Conservation (phyloP, 2,797 vertebrate species). For the Phataginus tricuspis region DNA sequence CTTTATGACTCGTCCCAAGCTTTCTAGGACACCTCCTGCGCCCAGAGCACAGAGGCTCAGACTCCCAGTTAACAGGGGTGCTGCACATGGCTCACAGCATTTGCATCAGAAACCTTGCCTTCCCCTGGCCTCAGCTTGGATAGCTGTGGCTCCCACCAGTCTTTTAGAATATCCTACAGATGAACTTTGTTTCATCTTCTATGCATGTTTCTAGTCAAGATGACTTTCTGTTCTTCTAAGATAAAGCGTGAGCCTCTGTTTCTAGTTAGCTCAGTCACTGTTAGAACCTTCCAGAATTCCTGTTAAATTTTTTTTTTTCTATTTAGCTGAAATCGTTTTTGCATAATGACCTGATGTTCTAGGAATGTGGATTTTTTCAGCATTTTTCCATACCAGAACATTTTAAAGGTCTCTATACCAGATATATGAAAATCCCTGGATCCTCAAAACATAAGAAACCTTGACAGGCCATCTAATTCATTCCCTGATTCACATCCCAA, state of each 20-base stretch:
- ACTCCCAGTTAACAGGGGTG: neutral
- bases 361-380: neutral
- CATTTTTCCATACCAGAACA: neutral
- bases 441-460: slow-evolving; percentile 36
- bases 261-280: slow-evolving; percentile 12
- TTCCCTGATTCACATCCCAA: neutral
- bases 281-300: neutral
- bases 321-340: slow-evolving; percentile 22
- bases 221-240: slow-evolving; percentile 26
- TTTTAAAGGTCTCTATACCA: neutral
- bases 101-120: neutral
- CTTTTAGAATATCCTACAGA: neutral
- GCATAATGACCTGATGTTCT: slow-evolving; percentile 12
- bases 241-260: neutral
- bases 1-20: neutral
- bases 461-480: neutral
- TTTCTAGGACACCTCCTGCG: neutral
- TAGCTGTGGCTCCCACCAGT: neutral
- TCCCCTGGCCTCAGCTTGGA: neutral
- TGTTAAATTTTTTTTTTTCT: slow-evolving; percentile 35
- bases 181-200: neutral
- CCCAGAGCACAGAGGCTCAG: neutral
- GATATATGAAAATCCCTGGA: slow-evolving; percentile 26
- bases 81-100: too few relatives aligned
- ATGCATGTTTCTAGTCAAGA: slow-evolving; percentile 28